These are phyloP conservation scores for Rhegmatorhina hoffmannsi DNA, from an alignment of 2,113 vertebrate species.

Conservation along the genomic window DNA sequence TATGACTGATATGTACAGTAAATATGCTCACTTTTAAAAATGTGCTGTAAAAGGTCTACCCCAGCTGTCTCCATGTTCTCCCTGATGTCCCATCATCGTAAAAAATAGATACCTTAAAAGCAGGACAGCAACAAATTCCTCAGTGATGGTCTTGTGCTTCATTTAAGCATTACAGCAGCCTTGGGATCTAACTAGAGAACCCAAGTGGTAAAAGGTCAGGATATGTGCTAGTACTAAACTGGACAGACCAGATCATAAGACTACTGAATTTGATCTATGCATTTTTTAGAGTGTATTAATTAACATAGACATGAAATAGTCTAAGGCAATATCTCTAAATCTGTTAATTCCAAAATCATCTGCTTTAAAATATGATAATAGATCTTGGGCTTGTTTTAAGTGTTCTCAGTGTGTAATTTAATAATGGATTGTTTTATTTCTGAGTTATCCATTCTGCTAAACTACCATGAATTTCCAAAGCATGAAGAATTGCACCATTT, in stretches of 20 bases:
- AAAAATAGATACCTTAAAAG: conserved; percentile 36
- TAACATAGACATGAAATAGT: neutral
- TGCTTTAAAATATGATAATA: neutral
- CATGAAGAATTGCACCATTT: neutral
- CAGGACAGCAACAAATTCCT: neutral
- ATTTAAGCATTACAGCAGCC: conserved; percentile 18
- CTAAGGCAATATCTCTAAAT: neutral
- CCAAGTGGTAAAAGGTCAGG: neutral
- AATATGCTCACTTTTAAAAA: neutral
- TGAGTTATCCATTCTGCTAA: neutral
- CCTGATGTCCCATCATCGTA: neutral
- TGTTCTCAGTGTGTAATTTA: neutral
- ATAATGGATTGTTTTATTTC: neutral
- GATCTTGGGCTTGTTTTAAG: neutral
- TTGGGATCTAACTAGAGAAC: neutral
- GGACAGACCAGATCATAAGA: neutral
- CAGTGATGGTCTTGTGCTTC: conserved; percentile 5
- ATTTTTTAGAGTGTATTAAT: neutral
- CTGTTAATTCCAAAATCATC: neutral
- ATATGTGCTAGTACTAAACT: neutral
- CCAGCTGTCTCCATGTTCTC: neutral
- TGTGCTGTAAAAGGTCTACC: neutral
- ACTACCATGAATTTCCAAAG: neutral
- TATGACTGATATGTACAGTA: neutral
- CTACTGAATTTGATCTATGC: neutral